Percentiles rank a stretch among this genome's conserved stretches.
These are phyloP conservation scores for Hassar affinis DNA, from an alignment of 2,113 vertebrate species.

Conservation along the genomic window DNA sequence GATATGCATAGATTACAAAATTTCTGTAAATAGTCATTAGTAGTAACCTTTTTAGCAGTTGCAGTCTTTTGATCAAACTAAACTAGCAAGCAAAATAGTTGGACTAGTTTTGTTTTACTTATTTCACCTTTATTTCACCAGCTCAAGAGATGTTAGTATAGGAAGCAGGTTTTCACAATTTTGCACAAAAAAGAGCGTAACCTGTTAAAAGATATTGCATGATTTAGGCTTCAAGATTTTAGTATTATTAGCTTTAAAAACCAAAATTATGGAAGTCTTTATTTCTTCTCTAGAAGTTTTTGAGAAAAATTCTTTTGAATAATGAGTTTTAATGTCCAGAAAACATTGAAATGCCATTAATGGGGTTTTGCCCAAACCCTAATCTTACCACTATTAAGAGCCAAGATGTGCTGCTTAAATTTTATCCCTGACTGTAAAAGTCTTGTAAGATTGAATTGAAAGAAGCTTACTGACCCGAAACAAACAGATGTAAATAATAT, in stretches of 20 bases:
- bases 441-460: neutral
- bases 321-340: neutral
- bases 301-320: neutral
- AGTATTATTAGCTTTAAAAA: neutral
- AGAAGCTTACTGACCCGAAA: neutral
- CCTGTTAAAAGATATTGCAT: too few relatives aligned
- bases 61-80: neutral
- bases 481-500: too few relatives aligned
- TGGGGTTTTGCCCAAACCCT: neutral
- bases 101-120: too few relatives aligned
- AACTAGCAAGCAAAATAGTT: neutral
- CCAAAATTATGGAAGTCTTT: neutral
- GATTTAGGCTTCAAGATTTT: neutral
- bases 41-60: neutral
- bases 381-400: neutral
- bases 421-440: neutral
- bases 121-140: too few relatives aligned
- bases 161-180: neutral
- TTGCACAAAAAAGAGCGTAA: too few relatives aligned
- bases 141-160: neutral
- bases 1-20: neutral
- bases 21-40: neutral
- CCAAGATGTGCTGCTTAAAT: neutral
- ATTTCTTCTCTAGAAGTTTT: too few relatives aligned
- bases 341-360: neutral